These are phyloP conservation scores for Eupeodes latifasciatus DNA, from an alignment of 2,888 invertebrate genomes.

Conservation along the genomic window DNA sequence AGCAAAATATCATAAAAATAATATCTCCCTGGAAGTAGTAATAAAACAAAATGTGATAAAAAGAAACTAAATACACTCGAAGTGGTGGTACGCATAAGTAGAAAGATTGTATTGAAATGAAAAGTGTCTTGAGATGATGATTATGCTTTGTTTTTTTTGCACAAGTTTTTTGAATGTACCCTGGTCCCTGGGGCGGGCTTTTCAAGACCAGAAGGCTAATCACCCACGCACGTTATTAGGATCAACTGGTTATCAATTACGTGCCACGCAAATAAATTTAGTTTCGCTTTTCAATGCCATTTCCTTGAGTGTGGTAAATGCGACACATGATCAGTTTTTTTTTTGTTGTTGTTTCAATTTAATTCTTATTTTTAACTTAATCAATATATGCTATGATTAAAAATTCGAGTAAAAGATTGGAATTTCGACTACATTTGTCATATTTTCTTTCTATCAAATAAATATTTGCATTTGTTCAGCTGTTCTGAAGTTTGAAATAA, in stretches of 20 bases:
- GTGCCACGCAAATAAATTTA: conserved; percentile 72
- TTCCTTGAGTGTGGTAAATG: conserved; percentile 59
- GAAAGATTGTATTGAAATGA: conserved; percentile 72
- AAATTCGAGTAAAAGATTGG: no score
- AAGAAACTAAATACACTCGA: conserved; percentile 40
- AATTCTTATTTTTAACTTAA: background rate
- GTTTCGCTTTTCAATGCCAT: conserved; percentile 75
- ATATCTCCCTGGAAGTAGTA: conserved; percentile 46
- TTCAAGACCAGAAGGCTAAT: conserved; percentile 66
- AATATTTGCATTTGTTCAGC: background rate
- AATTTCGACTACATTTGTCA: no score
- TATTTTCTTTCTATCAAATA: background rate
- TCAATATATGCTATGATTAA: no score
- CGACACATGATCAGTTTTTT: background rate
- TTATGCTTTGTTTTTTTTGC: conserved; percentile 57
- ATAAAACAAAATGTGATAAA: background rate
- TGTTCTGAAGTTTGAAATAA: background rate
- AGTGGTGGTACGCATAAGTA: conserved; percentile 45
- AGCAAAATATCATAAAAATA: conserved; percentile 58
- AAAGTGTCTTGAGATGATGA: conserved; percentile 72
- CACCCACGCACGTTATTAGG: conserved; percentile 75
- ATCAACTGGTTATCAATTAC: conserved; percentile 75
- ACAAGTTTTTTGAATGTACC: conserved; percentile 29
- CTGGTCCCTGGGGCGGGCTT: conserved; percentile 40
- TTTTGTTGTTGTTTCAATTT: background rate